A percentile compares a stretch with the other conserved stretches of the same genome.
These are phyloP conservation scores for Zaprionus bogoriensis DNA, from an alignment of 2,888 invertebrate genomes.

Conservation along the genomic window DNA sequence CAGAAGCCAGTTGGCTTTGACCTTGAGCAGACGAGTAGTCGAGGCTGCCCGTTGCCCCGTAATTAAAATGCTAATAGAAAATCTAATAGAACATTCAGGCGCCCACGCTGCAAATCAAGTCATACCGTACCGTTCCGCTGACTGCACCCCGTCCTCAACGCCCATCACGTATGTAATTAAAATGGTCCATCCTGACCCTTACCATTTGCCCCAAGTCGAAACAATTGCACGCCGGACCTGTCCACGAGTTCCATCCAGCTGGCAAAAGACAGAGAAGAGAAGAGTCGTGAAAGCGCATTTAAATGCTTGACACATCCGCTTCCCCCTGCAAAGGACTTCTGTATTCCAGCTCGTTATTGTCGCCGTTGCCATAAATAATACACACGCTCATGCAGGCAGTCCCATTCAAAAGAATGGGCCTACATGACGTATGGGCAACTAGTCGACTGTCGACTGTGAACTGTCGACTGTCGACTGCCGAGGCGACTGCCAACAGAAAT, in stretches of 20 bases:
- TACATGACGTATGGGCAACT: conserved; percentile 40
- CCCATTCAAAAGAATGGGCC: conserved; percentile 15
- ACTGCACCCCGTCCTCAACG: too few relatives aligned
- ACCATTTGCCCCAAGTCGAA: neutral
- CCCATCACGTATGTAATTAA: conserved; percentile 45
- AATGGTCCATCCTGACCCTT: conserved; percentile 15
- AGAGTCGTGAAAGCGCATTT: conserved; percentile 23
- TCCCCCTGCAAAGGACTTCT: conserved; percentile 9
- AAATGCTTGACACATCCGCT: conserved; percentile 42
- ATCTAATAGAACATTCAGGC: conserved; percentile 29
- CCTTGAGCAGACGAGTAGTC: conserved; percentile 26
- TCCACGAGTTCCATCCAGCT: neutral
- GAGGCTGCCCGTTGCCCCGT: conserved; percentile 17
- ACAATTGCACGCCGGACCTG: conserved; percentile 15
- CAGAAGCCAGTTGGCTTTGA: neutral
- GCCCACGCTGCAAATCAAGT: conserved; percentile 42
- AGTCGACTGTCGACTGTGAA: neutral
- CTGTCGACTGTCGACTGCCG: too few relatives aligned
- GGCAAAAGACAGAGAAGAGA: conserved; percentile 2
- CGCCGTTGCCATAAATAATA: conserved; percentile 57
- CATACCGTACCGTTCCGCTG: neutral
- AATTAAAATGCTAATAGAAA: conserved; percentile 57
- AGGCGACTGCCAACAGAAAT: conserved; percentile 5
- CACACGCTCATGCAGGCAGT: conserved; percentile 20
- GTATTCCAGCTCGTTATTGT: conserved; percentile 7